Percentiles rank a stretch among this genome's conserved stretches.
These are phyloP conservation scores for Zaprionus lachaisei DNA, from an alignment of 1,140 invertebrate species.

Conservation along the genomic window DNA sequence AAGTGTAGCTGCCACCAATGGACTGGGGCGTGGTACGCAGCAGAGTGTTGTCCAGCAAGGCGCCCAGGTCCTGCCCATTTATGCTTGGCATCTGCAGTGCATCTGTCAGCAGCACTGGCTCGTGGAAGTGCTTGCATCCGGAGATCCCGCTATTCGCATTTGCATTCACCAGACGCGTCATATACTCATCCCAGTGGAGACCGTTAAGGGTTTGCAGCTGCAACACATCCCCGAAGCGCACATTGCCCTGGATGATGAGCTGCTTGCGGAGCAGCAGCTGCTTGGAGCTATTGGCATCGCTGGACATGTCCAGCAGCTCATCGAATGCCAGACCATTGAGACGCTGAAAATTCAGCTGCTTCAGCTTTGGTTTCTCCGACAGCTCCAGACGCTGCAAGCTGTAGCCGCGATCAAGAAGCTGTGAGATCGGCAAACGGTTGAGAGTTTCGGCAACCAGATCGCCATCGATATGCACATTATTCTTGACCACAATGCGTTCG, in stretches of 20 bases:
- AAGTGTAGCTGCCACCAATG: slow-evolving; percentile 62
- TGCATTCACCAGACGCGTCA: slow-evolving; percentile 40
- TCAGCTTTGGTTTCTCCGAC: slow-evolving; percentile 24
- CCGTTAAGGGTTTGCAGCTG: slow-evolving; percentile 56
- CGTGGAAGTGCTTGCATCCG: slow-evolving; percentile 53
- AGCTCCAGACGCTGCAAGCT: slow-evolving; percentile 58
- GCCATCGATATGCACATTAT: slow-evolving; percentile 17
- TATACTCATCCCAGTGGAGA: slow-evolving; percentile 57
- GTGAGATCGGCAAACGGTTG: slow-evolving; percentile 50
- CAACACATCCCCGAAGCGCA: slow-evolving; percentile 54
- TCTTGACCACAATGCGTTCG: slow-evolving; percentile 36
- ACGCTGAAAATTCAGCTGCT: slow-evolving; percentile 54
- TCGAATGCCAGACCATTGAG: slow-evolving; percentile 68
- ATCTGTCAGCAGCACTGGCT: slow-evolving; percentile 52
- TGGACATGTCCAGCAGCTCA: slow-evolving; percentile 47
- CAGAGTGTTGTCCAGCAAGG: slow-evolving; percentile 65
- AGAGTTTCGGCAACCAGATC: slow-evolving; percentile 37
- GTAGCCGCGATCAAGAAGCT: slow-evolving; percentile 53
- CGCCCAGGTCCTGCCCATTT: slow-evolving; percentile 50
- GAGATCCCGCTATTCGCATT: slow-evolving; percentile 39
- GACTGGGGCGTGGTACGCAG: slow-evolving; percentile 64
- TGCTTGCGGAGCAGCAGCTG: slow-evolving; percentile 67
- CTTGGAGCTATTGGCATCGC: slow-evolving; percentile 7
- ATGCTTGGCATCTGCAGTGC: slow-evolving; percentile 40
- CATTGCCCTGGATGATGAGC: slow-evolving; percentile 71